These are phyloP conservation scores for Chlorocebus sabaeus DNA, from an alignment of 2,113 vertebrate genomes.

Conservation along the genomic window DNA sequence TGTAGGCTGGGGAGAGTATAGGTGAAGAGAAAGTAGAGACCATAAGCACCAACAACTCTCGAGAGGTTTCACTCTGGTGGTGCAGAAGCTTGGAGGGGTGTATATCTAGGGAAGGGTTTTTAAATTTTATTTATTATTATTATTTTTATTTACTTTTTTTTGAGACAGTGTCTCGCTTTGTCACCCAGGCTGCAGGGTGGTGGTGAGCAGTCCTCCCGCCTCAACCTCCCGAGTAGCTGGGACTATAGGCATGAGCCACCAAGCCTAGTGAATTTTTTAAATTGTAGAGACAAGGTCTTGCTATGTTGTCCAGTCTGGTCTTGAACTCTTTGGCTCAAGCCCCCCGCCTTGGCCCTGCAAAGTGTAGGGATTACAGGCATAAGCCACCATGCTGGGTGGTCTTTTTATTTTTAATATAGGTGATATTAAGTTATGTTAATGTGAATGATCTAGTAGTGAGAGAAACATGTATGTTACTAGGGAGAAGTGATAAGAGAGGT, in stretches of 20 bases:
- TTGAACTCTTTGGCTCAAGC: no score
- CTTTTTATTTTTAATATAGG: background rate
- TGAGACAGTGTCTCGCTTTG: background rate
- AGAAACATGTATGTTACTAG: background rate
- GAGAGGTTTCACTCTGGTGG: background rate
- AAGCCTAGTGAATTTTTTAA: no score
- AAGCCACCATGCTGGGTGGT: background rate
- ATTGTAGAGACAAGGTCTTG: no score
- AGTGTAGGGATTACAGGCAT: no score
- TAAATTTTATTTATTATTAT: background rate
- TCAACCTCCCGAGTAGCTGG: no score
- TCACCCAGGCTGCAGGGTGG: background rate
- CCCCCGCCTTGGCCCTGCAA: no score
- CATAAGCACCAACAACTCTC: no score
- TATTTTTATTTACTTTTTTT: background rate
- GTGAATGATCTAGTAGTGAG: background rate
- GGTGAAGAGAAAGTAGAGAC: background rate
- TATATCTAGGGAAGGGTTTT: background rate
- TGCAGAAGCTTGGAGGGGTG: background rate
- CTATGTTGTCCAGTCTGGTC: no score
- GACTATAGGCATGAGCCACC: no score
- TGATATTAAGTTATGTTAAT: background rate
- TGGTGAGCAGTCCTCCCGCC: background rate
- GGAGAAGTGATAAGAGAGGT: background rate
- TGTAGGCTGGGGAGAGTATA: background rate